Evolutionary conservation across 2,797 vertebrate genomes (phyloP), one percentile per base, ranked within the genome.

Genomic region (Sebastes steindachneri): DNA sequence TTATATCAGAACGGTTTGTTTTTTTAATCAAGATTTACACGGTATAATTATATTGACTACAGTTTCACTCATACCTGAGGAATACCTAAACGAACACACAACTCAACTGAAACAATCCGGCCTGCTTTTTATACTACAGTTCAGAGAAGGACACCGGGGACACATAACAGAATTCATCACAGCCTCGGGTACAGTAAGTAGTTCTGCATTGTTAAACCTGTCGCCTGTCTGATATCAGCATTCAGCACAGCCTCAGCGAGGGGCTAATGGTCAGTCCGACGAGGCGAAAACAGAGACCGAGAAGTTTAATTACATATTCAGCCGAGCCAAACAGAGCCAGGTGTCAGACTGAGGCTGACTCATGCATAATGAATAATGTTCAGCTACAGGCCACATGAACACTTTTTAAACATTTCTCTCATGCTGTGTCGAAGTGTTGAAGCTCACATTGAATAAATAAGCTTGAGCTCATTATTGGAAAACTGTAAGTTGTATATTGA

Each of bases 291-390:
- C 71, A 35, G 29, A 66, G 82, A 83, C 77, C 66, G 77, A 82
- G 51, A 73, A 69, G 81, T 83, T 84, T 82, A 78, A 89, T 87
- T 73, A 73, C 60, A 77, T 33, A 87, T 87, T 84, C 83, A 81
- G 73, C 75, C 1, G 14, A 82, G 68, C 76, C 73, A 78, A 82
- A 83, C 79, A 19, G 48, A 77, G 70, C 76, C 80, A 85, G 80
- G 84, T 84, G 80, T 88, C 71, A 80, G 64, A 69, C 51, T 5
- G 29, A 26, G 21, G 57, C 83, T 33, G 73, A 79, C 19, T 75
- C 77, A 77, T 79, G 68, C 74, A 84, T 87, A 70, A 80, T 81
- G 57, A 86, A 72, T 14, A n/a, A 19, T 10, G 25, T 14, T 7
- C 45, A 59, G 75, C 73, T 76, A 59, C 66, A 55, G 72, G 79